Base-by-base conservation (phyloP, 2,888 invertebrate species). In the Mongoloraphidia duomilia region DNA sequence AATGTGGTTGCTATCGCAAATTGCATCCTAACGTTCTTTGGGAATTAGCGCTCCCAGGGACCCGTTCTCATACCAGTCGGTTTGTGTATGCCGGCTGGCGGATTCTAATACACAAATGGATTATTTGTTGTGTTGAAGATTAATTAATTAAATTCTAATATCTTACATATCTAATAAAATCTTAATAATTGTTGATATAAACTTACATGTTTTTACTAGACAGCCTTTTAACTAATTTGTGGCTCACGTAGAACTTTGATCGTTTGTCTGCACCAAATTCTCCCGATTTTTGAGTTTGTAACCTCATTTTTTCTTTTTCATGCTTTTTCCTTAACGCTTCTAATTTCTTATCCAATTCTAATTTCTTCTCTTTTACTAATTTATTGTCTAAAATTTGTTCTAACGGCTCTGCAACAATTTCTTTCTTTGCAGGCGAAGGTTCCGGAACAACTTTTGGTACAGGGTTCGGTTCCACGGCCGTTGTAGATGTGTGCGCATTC, bases 271-370 rank as follows among this genome's bases (percentile, higher is more conserved):
- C 76, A 35, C 75, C 71, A 9, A 69, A 69, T 55, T 80, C 81
- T 1, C 79, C 67, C 0, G 75, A 75, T 50, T 76, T 74, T 57
- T 77, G 78, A 1, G 74, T 69, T 51, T 74, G 74, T 42, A 68
- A 52, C 50, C 81, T 77, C 40, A 74, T 61, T 60, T 77, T 78
- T 58, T 84, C 84, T 67, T 88, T 87, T 57, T 88, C 88, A 60
- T 84, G 83, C 58, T 89, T 90, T 61, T 87, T 82, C 47, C 83
- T 74, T 50, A 94, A 63, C 34, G 80, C 74, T 58, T 93, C 91
- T 49, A 95, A 65, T 62, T 94, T 93, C 62, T 92, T 89, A 49
- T 92, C 88, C 55, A 93, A 68, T 64, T 94, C 93, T 1, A 77
- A 61, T 41, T 82, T 77, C 61, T 90, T 89, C 59, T 93, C 92